Conservation (phyloP, 1,140 invertebrate genomes). For the Prorops nasuta region DNA sequence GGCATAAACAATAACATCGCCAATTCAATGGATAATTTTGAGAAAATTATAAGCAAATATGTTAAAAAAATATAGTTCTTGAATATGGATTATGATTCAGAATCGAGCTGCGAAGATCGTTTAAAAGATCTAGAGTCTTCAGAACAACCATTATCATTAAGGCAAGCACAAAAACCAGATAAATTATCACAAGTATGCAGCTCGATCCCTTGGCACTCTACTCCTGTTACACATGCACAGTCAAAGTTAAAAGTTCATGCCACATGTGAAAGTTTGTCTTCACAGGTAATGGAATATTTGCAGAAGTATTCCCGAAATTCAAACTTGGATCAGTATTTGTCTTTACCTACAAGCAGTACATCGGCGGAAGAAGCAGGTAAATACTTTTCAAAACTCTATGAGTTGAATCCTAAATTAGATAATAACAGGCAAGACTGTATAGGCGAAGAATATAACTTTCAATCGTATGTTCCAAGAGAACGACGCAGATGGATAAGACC, state of each 20-base stretch:
- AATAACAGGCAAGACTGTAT: constrained; percentile 23
- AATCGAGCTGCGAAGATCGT: constrained; percentile 39
- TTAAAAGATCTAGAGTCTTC: constrained; percentile 26
- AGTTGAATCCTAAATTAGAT: constrained; percentile 27
- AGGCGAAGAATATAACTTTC: constrained; percentile 30
- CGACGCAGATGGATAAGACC: constrained; percentile 46
- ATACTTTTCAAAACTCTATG: constrained; percentile 39
- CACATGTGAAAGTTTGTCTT: constrained; percentile 34
- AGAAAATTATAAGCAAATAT: constrained; percentile 22
- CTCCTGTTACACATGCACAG: constrained; percentile 12
- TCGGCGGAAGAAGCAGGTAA: constrained; percentile 26
- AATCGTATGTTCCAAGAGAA: constrained; percentile 36
- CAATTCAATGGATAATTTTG: too few species aligned
- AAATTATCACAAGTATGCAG: not conserved
- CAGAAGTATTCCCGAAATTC: constrained; percentile 43
- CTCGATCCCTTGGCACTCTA: constrained; percentile 20
- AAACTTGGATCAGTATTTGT: constrained; percentile 48
- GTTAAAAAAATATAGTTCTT: constrained; percentile 10
- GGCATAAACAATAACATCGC: too few species aligned
- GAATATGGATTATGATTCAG: constrained; percentile 50
- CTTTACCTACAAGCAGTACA: constrained; percentile 31
- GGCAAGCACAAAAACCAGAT: constrained; percentile 13
- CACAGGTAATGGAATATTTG: constrained; percentile 49
- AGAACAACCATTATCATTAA: constrained; percentile 11
- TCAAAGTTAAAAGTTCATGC: constrained; percentile 2